phyloP scores from a whole-genome alignment of 35 echinoderm and acorn worm genomes.

The Diadema setosum region DNA sequence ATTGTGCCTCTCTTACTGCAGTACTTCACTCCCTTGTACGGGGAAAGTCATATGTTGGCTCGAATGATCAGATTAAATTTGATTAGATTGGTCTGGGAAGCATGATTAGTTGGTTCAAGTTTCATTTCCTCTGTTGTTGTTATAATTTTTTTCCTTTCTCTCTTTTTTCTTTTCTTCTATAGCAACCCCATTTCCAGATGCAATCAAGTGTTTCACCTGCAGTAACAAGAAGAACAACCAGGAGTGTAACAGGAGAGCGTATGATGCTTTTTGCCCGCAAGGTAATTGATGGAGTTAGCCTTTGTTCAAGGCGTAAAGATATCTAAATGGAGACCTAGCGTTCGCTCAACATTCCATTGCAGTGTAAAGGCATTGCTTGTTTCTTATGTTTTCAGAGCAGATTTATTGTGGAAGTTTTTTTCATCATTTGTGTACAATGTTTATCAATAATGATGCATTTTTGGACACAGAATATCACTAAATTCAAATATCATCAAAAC shows the following conservation, averaged over 20 bases:
- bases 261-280: conserved; percentile 88
- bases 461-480: no score
- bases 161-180: not conserved
- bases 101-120: not conserved
- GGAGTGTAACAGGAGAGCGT: conserved; percentile 73
- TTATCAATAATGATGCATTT: no score
- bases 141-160: not conserved
- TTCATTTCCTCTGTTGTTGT: not conserved
- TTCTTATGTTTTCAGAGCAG: no score
- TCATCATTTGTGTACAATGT: no score
- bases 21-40: not conserved
- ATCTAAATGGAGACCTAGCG: no score
- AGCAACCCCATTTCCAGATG: conserved; percentile 59
- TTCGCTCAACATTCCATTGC: no score
- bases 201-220: conserved; percentile 87
- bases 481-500: no score
- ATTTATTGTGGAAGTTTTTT: no score
- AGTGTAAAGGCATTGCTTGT: no score
- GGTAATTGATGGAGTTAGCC: no score
- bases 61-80: not conserved
- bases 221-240: conserved; percentile 56
- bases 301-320: no score
- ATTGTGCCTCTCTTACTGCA: not conserved
- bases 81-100: not conserved
- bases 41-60: not conserved